Evolutionary conservation across 2,113 vertebrate genomes (phyloP), one percentile per base, ranked within the genome.

Genomic region (Vimba vimba): DNA sequence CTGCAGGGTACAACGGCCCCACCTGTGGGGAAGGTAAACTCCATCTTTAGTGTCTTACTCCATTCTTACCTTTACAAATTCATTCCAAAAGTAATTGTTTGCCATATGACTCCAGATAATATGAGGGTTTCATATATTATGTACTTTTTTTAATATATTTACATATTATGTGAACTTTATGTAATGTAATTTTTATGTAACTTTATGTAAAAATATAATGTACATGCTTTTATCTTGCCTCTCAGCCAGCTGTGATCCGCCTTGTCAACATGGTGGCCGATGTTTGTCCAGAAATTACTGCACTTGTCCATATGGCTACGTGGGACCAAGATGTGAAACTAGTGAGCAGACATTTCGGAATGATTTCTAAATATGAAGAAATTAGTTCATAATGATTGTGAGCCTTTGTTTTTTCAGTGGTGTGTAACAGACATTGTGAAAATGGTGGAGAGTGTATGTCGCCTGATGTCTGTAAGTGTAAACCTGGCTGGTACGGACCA

Each of bases 401-500:
- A 25, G 12, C 12, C 19, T 43, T 71, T 83, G 21, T 89, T 74
- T 90, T 52, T 66, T 59, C 59, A 98, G 97, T 97, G 96, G 94
- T 99, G 91, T 99, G 97, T 92, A 97, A 93, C 91, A 96, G 95
- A 36, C 96, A 98, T 89, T 99, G 97, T 93, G 97, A 99, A 90
- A 97, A 98, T 6, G 97, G 97, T 66, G 97, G 97, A 0, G 69
- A 96, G 85, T 98, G 97, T 81, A 89, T 97, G 55, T 91, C 94
- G 80, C 97, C 97, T 45, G 97, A 97, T 59, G 92, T 93, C 83
- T 99, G 96, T 87, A 91, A 94, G 79, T 97, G 97, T 88, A 94
- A 93, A 87, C 87, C 91, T 0, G 97, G 97, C 86, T 99, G 97
- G 96, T 92, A 89, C 0, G 97, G 97, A 91, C 97, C 96, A 0